Evolutionary conservation across 2,888 invertebrate species (phyloP).

Genomic region (Cheilosia grossa): DNA sequence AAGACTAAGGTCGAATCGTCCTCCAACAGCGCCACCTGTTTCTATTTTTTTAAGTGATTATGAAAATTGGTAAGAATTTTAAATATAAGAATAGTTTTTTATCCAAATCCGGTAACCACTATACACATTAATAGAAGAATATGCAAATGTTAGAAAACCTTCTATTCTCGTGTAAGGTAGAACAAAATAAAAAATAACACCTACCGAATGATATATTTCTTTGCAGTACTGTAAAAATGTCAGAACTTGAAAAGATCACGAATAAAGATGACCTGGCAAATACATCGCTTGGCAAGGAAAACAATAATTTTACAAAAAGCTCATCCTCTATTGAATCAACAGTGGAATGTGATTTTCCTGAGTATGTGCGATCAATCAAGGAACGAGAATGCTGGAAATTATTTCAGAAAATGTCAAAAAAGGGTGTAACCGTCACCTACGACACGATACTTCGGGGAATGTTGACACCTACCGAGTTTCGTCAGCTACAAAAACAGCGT

Average conservation of each 20-base stretch:
- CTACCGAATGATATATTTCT: not conserved
- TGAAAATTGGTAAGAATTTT: slow-evolving; percentile 69
- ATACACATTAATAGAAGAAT: too few relatives aligned
- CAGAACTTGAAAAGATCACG: slow-evolving; percentile 52
- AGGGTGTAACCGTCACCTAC: slow-evolving; percentile 87
- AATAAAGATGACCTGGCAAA: slow-evolving; percentile 71
- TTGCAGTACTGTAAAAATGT: slow-evolving; percentile 52
- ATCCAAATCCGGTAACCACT: too few relatives aligned
- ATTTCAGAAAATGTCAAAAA: slow-evolving; percentile 87
- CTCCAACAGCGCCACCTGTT: slow-evolving; percentile 82
- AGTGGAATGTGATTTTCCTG: slow-evolving; percentile 81
- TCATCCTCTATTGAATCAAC: slow-evolving; percentile 13
- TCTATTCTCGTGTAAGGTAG: too few relatives aligned
- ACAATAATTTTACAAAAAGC: slow-evolving; percentile 73
- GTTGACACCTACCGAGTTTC: slow-evolving; percentile 89
- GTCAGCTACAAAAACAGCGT: slow-evolving; percentile 85
- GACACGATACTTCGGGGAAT: slow-evolving; percentile 89
- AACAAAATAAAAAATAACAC: too few relatives aligned
- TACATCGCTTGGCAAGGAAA: slow-evolving; percentile 66
- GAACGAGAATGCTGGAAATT: slow-evolving; percentile 88
- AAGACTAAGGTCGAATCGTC: slow-evolving; percentile 81
- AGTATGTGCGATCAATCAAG: slow-evolving; percentile 84
- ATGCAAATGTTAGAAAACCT: too few relatives aligned
- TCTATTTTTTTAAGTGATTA: slow-evolving; percentile 79
- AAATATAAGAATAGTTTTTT: too few relatives aligned